Percentiles rank a stretch among this genome's conserved stretches.
Evolutionary conservation across 2,797 vertebrate species (phyloP).

Genomic region (Eremophila alpestris): DNA sequence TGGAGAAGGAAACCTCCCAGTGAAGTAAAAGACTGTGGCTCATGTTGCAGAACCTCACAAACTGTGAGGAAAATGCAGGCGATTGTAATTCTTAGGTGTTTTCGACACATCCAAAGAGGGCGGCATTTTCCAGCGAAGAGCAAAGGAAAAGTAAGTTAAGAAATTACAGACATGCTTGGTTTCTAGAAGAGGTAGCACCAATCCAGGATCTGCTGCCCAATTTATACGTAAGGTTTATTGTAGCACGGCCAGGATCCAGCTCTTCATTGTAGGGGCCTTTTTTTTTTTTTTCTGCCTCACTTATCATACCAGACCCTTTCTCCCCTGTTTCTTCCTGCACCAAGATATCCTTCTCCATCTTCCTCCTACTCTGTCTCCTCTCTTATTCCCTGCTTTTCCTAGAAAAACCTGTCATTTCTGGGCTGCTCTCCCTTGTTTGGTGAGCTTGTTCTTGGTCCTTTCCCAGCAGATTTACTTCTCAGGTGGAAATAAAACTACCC

Average conservation of each 20-base stretch:
- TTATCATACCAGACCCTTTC: not conserved
- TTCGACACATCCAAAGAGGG: not conserved
- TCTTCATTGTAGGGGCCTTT: not conserved
- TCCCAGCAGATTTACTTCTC: not conserved
- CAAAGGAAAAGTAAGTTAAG: not conserved
- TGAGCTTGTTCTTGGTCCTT: not conserved
- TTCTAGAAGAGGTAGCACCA: not conserved
- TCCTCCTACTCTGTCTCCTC: not conserved
- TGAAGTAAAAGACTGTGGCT: not conserved
- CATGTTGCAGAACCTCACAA: not conserved
- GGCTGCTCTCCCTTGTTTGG: not conserved
- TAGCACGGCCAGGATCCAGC: not conserved
- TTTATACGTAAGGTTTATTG: not conserved
- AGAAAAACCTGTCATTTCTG: not conserved
- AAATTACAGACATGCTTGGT: fast-evolving
- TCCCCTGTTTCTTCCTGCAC: not conserved
- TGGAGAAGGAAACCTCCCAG: not conserved
- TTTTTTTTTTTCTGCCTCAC: not conserved
- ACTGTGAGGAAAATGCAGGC: not conserved
- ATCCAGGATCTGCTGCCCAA: not conserved
- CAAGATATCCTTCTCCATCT: not conserved
- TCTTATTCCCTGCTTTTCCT: not conserved
- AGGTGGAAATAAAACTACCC: not conserved
- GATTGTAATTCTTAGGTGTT: fast-evolving
- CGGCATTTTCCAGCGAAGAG: not conserved